These are phyloP conservation scores for Aporophyla nigra DNA, from an alignment of 2,888 invertebrate genomes.

Conservation along the genomic window DNA sequence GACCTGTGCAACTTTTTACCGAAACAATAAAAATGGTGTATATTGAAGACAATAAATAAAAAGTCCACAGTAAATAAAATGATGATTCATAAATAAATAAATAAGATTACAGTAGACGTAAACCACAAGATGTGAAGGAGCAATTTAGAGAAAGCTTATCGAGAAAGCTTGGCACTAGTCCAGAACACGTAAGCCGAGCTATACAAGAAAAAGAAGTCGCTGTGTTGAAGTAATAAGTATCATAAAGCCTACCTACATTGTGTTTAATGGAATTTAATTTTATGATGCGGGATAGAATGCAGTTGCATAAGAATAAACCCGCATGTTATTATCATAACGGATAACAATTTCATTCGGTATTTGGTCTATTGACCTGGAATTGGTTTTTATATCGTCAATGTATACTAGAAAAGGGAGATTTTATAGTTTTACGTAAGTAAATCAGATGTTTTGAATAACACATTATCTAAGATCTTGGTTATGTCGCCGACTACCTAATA, in stretches of 20 bases:
- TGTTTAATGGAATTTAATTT: conserved; percentile 45
- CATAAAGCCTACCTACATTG: conserved; percentile 34
- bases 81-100: conserved; percentile 22
- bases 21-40: conserved; percentile 8
- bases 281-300: conserved; percentile 61
- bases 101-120: conserved; percentile 33
- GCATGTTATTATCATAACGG: conserved; percentile 40
- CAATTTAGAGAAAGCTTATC: conserved; percentile 62
- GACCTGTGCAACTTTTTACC: conserved; percentile 13
- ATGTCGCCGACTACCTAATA: conserved; percentile 3
- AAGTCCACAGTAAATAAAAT: conserved; percentile 11
- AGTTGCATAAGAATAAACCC: conserved; percentile 61
- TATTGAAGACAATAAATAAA: background rate
- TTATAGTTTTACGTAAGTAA: background rate
- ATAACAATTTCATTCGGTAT: conserved; percentile 48
- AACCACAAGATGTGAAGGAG: conserved; percentile 43
- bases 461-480: background rate
- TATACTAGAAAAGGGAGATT: background rate
- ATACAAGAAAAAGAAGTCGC: conserved; percentile 16
- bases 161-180: conserved; percentile 58
- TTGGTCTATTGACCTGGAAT: conserved; percentile 49
- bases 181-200: conserved; percentile 45
- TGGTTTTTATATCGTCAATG: conserved; percentile 2
- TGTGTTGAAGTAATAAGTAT: conserved; percentile 18
- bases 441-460: conserved; percentile 5